phyloP scores from a whole-genome alignment of 2,888 invertebrate genomes.

The Ormyrus rosae region DNA sequence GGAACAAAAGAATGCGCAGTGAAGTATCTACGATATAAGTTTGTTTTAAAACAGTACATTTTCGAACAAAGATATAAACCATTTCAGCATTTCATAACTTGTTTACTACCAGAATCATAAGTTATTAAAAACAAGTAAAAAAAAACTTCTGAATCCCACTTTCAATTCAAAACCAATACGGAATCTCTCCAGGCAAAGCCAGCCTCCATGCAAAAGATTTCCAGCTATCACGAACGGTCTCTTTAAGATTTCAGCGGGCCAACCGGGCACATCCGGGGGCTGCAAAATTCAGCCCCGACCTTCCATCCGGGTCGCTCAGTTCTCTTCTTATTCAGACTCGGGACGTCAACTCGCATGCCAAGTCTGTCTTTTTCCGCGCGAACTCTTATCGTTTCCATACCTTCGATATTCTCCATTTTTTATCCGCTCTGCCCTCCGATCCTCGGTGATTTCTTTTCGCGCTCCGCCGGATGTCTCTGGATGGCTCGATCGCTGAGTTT shows the following conservation, averaged over 20 bases:
- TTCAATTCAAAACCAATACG: not conserved
- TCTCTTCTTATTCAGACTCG: conserved; percentile 35
- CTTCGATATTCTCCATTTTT: conserved; percentile 35
- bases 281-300: conserved; percentile 51
- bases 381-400: conserved; percentile 14
- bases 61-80: too few species aligned
- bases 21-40: too few species aligned
- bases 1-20: too few species aligned
- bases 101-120: too few species aligned
- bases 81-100: too few species aligned
- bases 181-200: not conserved
- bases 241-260: conserved; percentile 21
- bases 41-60: too few species aligned
- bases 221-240: conserved; percentile 3
- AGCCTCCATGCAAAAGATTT: not conserved
- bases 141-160: too few species aligned
- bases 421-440: conserved; percentile 14
- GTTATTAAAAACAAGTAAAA: too few species aligned
- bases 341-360: conserved; percentile 37
- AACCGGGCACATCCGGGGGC: not conserved
- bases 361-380: not conserved
- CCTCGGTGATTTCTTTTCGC: conserved; percentile 4
- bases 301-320: not conserved
- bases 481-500: too few species aligned
- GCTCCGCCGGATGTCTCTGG: too few species aligned